Conservation (phyloP, 2,888 invertebrate genomes). For the Temnothorax ravouxi region DNA sequence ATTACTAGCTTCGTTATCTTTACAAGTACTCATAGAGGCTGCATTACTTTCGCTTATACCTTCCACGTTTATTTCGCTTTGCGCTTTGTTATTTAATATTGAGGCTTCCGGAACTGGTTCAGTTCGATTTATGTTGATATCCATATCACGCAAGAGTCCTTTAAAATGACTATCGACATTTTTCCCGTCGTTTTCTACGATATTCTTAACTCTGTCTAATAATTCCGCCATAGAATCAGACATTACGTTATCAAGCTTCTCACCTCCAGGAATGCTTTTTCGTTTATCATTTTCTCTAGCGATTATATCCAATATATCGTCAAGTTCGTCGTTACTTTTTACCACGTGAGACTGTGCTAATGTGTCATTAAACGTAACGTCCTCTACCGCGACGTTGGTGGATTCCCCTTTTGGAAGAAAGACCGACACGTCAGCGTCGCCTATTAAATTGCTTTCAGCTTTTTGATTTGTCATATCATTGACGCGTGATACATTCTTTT, state of each 20-base stretch:
- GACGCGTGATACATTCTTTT: slow-evolving; percentile 38
- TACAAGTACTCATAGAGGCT: neutral
- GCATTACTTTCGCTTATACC: slow-evolving; percentile 15
- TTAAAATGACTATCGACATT: slow-evolving; percentile 17
- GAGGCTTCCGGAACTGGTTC: slow-evolving; percentile 28
- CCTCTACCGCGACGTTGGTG: slow-evolving; percentile 72
- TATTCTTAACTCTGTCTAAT: slow-evolving; percentile 67
- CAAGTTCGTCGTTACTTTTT: slow-evolving; percentile 70
- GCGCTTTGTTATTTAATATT: slow-evolving; percentile 21
- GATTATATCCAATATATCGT: slow-evolving; percentile 76
- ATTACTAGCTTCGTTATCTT: slow-evolving; percentile 13
- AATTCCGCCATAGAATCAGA: slow-evolving; percentile 67
- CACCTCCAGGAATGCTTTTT: slow-evolving; percentile 48
- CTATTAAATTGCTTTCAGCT: slow-evolving; percentile 59
- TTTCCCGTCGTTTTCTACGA: slow-evolving; percentile 23
- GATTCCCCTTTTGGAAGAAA: slow-evolving; percentile 81
- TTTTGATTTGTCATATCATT: slow-evolving; percentile 41
- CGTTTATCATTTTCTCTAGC: slow-evolving; percentile 70
- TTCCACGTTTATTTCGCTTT: neutral
- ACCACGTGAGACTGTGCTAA: neutral
- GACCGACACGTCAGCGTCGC: slow-evolving; percentile 71
- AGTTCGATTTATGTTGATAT: slow-evolving; percentile 26
- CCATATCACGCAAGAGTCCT: slow-evolving; percentile 46
- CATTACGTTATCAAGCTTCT: slow-evolving; percentile 63
- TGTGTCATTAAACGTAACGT: slow-evolving; percentile 47